Base-by-base conservation (phyloP, 2,797 vertebrate genomes). In the Smutsia gigantea region DNA sequence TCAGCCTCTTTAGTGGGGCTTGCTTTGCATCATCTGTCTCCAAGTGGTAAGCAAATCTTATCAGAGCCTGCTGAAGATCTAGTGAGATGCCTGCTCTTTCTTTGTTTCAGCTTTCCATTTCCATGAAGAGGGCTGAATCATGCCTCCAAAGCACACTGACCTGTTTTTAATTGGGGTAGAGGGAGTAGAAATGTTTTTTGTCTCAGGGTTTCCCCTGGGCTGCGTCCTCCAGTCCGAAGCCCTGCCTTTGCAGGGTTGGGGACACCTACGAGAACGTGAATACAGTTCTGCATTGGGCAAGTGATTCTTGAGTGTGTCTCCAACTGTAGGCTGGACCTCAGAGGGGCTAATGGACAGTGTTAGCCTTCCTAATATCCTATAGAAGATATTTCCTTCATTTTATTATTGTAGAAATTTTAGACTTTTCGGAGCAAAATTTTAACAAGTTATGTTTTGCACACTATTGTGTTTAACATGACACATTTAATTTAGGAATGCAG, bases 391-490 rank as follows among this genome's bases (percentile, higher is more conserved):
- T 85, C 18, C 68, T 92, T 78, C 17, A 89, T 87, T 86, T 85
- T 89, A 88, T 92, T 96, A n/a, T 88, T 72, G 1, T 51, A 81
- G 37, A n/a, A 82, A 93, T 69, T 94, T 71, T 61, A 74, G 57
- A 72, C 68, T 74, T 87, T 9, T 64, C 39, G 21, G 49, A 78
- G 31, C 14, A 71, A 87, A 85, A 29, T 63, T 96, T 79, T 78
- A 90, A 83, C 49, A 92, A 85, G 72, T 59, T 72, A 25, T 75
- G 87, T 51, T 75, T 94, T 93, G 42, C 23, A 75, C 23, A 89
- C 81, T 86, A 59, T 81, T 85, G 51, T 95, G 25, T 83, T 96
- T 91, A 92, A 93, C 53, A 46, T 75, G 37, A 31, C n/a, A 71
- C 12, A 75, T 81, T 96, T 93, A 91, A 95, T 95, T 93, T 53